phyloP scores from a whole-genome alignment of 2,797 vertebrate species.

The Siniperca obscura region DNA sequence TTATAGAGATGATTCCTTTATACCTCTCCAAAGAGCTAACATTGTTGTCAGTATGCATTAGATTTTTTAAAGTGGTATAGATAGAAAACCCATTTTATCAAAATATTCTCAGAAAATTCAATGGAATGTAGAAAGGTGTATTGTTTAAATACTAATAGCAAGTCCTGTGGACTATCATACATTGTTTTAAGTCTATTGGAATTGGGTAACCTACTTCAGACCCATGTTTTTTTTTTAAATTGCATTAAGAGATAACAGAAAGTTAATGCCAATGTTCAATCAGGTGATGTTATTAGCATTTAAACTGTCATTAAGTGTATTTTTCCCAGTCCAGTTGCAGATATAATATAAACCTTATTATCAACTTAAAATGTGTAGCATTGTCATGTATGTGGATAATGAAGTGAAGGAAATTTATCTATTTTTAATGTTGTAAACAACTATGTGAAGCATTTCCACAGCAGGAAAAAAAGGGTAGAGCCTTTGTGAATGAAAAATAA shows the following conservation, averaged over 20 bases:
- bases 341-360: constrained; percentile 43
- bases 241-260: background rate
- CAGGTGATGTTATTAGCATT: constrained; percentile 23
- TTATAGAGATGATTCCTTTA: constrained; percentile 11
- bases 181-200: constrained; percentile 8
- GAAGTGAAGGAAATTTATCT: constrained; percentile 26
- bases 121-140: background rate
- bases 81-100: background rate
- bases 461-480: background rate
- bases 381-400: constrained; percentile 42
- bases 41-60: constrained; percentile 10
- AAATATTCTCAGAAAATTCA: background rate
- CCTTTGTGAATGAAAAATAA: constrained; percentile 32
- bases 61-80: constrained; percentile 4
- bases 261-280: constrained; percentile 16
- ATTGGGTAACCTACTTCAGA: background rate
- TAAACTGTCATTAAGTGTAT: constrained; percentile 35
- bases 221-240: background rate
- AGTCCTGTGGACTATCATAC: background rate
- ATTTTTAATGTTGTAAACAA: constrained; percentile 31
- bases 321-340: constrained; percentile 22
- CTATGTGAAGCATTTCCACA: constrained; percentile 32
- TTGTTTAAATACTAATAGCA: background rate
- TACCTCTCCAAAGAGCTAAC: background rate
- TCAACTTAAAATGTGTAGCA: constrained; percentile 27